Evolutionary conservation across 2,113 vertebrate species (phyloP), one percentile per base, ranked within the genome.

Genomic region (Megaceryle maxima): DNA sequence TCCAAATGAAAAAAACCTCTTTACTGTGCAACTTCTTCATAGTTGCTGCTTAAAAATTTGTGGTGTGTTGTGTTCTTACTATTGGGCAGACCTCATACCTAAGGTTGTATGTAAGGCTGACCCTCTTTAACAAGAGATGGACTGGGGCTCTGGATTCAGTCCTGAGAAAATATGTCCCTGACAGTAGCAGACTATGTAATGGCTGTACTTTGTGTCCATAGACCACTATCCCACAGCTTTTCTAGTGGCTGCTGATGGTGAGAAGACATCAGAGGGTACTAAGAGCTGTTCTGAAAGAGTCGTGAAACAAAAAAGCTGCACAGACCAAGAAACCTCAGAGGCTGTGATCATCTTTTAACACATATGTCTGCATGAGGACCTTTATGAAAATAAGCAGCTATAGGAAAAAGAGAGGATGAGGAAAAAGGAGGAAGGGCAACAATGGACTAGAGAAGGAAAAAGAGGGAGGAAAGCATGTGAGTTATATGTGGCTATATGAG

Each of bases 221-320:
- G 60, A 20, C 6, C 37, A 13, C 37, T 21, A 13, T 25, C 13
- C 7, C 24, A 64, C 43, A 63, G 16, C 3, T 83, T 13, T 5
- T 41, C 24, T 69, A 39, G 39, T 24, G 11, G 19, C 18, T 89
- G 43, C n/a, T 87, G 53, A 9, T 16, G 43, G 13, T 35, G 9
- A 55, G 57, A 1, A 1, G 14, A n/a, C 5, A 0, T 35, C 2
- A 0, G 59, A 82, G 13, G 4, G 31, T 41, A 11, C 22, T 48
- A n/a, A 35, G 11, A 59, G 24, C 20, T 25, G 43, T 1, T 1
- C 18, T 68, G 12, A 17, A 28, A 24, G 43, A 63, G 10, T 5
- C 29, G 6, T 20, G 53, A 41, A 63, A 25, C 3, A 11, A 9
- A 1, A 1, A 63, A 76, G 15, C 37, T 68, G 11, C 15, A 39